Base-by-base conservation (phyloP, 2,113 vertebrate genomes). In the Actenoides hombroni region DNA sequence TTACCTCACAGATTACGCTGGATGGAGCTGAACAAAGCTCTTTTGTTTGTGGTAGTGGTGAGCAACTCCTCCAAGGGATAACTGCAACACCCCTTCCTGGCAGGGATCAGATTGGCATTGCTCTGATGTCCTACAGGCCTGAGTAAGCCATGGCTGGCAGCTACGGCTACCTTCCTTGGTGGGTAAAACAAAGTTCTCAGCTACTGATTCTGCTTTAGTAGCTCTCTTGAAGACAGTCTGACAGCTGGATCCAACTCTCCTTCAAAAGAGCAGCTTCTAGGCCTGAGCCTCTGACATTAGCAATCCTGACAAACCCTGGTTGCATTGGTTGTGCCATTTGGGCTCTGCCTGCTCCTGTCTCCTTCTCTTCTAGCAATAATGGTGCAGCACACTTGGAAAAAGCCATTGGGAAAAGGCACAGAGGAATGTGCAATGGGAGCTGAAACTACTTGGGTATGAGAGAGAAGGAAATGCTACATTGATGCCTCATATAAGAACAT, bases 311-410 rank as follows among this genome's bases (percentile, higher is more conserved):
- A 63, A 83, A 70, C 3, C 5, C 12, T 0, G 0, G 33, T 24
- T 46, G 49, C 31, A 16, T 5, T 0, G 0, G 21, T 54, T 6
- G 1, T 19, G 42, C 18, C 16, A 5, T 31, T 71, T 56, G 44
- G 53, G 57, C 48, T 85, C 64, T 35, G 29, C 39, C 25, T 54
- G 25, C 31, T 63, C n/a, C 63, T 29, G n/a, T 14, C 44, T 80
- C 39, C 44, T 51, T 29, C 71, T 90, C 28, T 53, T 73, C 42
- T 74, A 59, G 31, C n/a, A 48, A 8, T 18, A 48, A 23, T 13
- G 24, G 44, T 24, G 31, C 60, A 89, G 65, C 81, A 86, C 9
- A 17, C 6, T 6, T 10, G 13, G 77, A 63, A 25, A 69, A 82
- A 65, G 37, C 17, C 3, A 0, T 9, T 48, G 60, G 73, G 56